Evolutionary conservation across 2,888 invertebrate genomes (phyloP), one percentile per base, ranked within the genome.

Genomic region (Cheilosia soror): DNA sequence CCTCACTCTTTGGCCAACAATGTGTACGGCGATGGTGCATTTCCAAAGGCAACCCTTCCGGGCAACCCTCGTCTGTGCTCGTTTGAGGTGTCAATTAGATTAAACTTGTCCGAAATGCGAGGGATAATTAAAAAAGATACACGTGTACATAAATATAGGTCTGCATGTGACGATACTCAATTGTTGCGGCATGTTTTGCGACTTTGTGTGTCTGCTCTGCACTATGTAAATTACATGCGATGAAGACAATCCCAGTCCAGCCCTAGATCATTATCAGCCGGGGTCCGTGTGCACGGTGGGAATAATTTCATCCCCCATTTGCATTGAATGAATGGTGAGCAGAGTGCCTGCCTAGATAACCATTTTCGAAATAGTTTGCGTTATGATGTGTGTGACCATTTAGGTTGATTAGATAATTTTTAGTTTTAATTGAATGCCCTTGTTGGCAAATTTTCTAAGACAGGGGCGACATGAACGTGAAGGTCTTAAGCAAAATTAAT

Each of bases 31-130:
- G 4, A 37, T 37, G 37, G 11, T 11, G 37, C 37, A 37, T 37
- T 37, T 11, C 37, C 15, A 20, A 20, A 47, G 47, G 47, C 20
- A 47, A 47, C 47, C 47, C 15, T 47, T 47, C 55, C 31, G 25
- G n/a, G 9, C n/a, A 33, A 11, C 25, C 20, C 40, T 42, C 40
- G 13, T 4, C 9, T 11, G 47, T 7, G 47, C 31, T 62, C 49
- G 33, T 40, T 78, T 75, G 79, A 84, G 79, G 83, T 79, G 83
- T 75, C 83, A 84, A 84, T 79, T 84, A 75, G 83, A 73, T 84
- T 60, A 79, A 75, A 75, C 40, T 58, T 63, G 75, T 37, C 78
- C 71, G 49, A 55, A 71, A 69, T 57, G 37, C 11, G 57, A 75
- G 53, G 62, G 79, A 75, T 75, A 73, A 79, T 75, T 75, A 84